Evolutionary conservation across 64 coral and sea anemone genomes (phyloP), one percentile per base, ranked within the genome.

Genomic region (Catalaphyllia jardinei): DNA sequence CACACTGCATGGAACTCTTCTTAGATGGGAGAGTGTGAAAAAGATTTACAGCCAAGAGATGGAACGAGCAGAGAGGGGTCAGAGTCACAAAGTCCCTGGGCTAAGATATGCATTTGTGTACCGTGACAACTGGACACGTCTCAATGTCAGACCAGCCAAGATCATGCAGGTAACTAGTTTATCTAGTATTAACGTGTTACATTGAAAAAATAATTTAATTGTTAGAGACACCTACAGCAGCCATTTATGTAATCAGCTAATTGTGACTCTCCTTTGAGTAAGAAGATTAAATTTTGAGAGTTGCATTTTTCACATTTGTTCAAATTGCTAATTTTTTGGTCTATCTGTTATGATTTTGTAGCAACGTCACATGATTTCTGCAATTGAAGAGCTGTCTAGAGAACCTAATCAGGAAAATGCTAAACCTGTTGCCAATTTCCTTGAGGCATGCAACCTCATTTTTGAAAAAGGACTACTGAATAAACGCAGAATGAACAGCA

Each of bases 391-490:
- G 10, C 64, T 59, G 11, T 2, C 22, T 11, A 74, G 52, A 20
- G 85, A 87, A 19, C 35, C 71, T 14, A 87, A 73, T 72, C 81
- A 85, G 35, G 85, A 50, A 8, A 55, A 31, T 17, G 50, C 69
- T 30, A 55, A 52, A 29, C 67, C 13, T 33, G 72, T 29, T 18
- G 72, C 72, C 42, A 73, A 29, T 24, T 88, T 57, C 30, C 72
- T 88, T 2, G 71, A 88, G 29, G 86, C 54, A 31, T 88, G 72
- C 73, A 76, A 88, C 19, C 86, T 88, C 13, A 75, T 77, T 63
- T 88, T 88, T 77, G 86, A 88, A 31, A 88, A 62, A 17, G 86
- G 86, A 19, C 69, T 88, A 16, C 29, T 88, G 72, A 60, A 39
- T 25, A 51, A 35, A 31, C 31, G 46, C 49, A 74, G 67, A 33